phyloP scores from a whole-genome alignment of 64 coral and sea anemone genomes.

The Platygyra sinensis region DNA sequence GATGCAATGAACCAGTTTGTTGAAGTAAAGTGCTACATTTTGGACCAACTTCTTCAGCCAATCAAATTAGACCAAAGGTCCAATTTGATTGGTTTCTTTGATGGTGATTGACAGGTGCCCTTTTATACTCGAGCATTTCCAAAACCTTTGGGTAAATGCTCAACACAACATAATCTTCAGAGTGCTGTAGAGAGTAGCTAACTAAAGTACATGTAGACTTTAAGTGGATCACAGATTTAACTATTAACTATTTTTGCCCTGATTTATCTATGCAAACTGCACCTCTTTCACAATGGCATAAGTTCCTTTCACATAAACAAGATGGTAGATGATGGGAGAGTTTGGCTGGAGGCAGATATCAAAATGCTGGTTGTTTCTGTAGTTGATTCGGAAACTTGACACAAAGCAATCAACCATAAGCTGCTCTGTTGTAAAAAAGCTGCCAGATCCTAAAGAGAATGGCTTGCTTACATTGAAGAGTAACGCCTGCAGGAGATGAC shows the following conservation, averaged over 20 bases:
- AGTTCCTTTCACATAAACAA: conserved; percentile 80
- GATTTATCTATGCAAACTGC: background rate
- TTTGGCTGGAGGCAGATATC: conserved; percentile 80
- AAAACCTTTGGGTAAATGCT: no score
- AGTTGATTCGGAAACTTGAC: conserved; percentile 97
- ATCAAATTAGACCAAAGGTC: no score
- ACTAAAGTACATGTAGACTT: no score
- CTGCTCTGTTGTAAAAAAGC: conserved; percentile 65
- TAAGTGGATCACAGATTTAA: background rate
- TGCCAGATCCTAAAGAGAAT: conserved; percentile 79
- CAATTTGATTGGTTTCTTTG: no score
- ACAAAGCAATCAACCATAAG: conserved; percentile 98
- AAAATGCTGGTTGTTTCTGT: conserved; percentile 96
- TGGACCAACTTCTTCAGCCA: no score
- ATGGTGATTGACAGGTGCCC: no score
- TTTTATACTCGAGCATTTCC: no score
- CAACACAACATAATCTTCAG: no score
- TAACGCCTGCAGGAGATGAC: conserved; percentile 62
- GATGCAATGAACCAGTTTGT: no score
- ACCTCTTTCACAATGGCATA: conserved; percentile 92
- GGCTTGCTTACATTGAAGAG: conserved; percentile 92
- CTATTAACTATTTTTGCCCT: background rate
- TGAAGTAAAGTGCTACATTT: no score
- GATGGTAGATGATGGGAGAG: conserved; percentile 88
- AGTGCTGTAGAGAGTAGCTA: no score